A percentile compares a stretch with the other conserved stretches of the same genome.
These are phyloP conservation scores for Apamea epomidion DNA, from an alignment of 2,888 invertebrate genomes.

Conservation along the genomic window DNA sequence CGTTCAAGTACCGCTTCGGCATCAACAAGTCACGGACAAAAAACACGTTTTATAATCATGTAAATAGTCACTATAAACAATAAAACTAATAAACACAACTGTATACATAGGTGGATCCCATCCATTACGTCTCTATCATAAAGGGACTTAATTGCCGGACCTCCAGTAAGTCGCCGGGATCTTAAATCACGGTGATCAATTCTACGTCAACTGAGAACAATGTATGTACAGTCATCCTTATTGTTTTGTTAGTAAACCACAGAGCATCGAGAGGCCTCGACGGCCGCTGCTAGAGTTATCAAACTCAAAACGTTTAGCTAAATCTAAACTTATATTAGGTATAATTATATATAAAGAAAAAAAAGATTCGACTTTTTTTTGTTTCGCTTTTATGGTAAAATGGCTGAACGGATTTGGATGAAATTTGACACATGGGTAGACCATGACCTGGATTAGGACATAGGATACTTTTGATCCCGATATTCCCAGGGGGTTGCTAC, in stretches of 20 bases:
- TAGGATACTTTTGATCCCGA: no score
- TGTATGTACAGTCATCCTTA: slow-evolving; percentile 63
- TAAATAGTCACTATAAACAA: slow-evolving; percentile 38
- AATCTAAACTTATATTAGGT: no score
- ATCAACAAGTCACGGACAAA: slow-evolving; percentile 35
- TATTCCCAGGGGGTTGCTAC: no score
- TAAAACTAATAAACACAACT: slow-evolving; percentile 42
- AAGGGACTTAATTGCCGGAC: slow-evolving; percentile 62
- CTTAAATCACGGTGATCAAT: slow-evolving; percentile 66
- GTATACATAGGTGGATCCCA: slow-evolving; percentile 46
- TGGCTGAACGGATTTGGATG: no score
- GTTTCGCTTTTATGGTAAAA: no score
- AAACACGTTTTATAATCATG: slow-evolving; percentile 42
- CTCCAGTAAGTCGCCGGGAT: slow-evolving; percentile 46
- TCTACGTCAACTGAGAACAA: slow-evolving; percentile 60
- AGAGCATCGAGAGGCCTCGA: background rate
- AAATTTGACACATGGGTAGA: no score
- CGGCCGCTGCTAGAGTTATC: background rate
- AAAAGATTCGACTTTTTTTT: no score
- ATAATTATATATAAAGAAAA: no score
- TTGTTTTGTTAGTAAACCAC: slow-evolving; percentile 66
- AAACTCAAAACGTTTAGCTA: background rate
- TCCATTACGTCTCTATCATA: slow-evolving; percentile 55
- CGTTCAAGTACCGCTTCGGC: slow-evolving; percentile 14
- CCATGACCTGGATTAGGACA: no score